phyloP scores from a whole-genome alignment of 2,113 vertebrate genomes.

The Sphaerodactylus townsendi region DNA sequence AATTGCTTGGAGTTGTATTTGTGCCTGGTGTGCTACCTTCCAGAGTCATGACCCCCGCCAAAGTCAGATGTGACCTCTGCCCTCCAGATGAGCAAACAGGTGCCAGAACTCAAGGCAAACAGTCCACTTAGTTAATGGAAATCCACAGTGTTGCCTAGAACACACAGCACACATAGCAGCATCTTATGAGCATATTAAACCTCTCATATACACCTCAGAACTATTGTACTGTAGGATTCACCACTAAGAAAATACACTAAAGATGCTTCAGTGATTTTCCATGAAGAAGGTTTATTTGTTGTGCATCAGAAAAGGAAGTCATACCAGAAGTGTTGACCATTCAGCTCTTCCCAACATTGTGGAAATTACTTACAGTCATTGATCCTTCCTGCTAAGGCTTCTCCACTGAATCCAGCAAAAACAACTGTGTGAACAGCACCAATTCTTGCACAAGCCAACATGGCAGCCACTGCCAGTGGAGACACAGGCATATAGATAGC shows the following conservation, averaged over 20 bases:
- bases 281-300: not conserved
- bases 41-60: too few relatives aligned
- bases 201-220: not conserved
- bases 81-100: too few relatives aligned
- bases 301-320: not conserved
- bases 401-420: constrained; percentile 91
- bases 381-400: constrained; percentile 88
- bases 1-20: too few relatives aligned
- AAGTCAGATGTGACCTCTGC: too few relatives aligned
- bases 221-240: not conserved
- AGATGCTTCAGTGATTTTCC: not conserved
- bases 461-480: constrained; percentile 85
- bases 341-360: not conserved
- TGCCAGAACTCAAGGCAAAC: too few relatives aligned
- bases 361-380: constrained; percentile 81
- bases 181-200: not conserved
- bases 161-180: not conserved
- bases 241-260: not conserved
- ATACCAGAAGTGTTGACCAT: not conserved
- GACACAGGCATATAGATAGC: constrained; percentile 90
- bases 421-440: constrained; percentile 88
- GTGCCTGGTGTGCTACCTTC: too few relatives aligned
- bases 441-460: constrained; percentile 90
- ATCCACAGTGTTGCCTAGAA: not conserved
- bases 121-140: not conserved